Conservation (phyloP, 2,113 vertebrate genomes). For the Cyanistes caeruleus region DNA sequence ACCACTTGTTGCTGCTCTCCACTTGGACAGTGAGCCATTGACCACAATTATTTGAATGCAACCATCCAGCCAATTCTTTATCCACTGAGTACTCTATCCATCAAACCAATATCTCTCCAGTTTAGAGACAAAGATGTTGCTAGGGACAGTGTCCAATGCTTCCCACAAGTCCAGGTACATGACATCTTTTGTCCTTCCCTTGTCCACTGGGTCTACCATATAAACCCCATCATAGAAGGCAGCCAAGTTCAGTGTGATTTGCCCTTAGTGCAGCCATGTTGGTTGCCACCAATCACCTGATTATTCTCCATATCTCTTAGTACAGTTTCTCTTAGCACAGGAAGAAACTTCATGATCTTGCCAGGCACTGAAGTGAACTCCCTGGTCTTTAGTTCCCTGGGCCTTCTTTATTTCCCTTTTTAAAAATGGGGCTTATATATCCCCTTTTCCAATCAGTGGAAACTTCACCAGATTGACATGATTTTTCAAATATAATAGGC, state of each 20-base stretch:
- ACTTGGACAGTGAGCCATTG: not conserved
- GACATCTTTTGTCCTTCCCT: not conserved
- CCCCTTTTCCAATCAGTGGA: not conserved
- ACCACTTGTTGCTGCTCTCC: not conserved
- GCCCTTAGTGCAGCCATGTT: not conserved
- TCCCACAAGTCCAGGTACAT: not conserved
- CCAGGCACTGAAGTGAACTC: not conserved
- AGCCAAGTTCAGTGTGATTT: not conserved
- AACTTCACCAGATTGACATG: not conserved
- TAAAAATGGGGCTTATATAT: not conserved
- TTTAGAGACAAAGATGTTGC: not conserved
- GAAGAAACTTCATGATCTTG: not conserved
- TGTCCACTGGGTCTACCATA: fast-evolving
- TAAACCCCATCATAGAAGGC: fast-evolving
- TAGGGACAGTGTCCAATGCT: not conserved
- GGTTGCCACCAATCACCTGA: not conserved
- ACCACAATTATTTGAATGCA: not conserved
- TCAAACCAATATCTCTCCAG: not conserved
- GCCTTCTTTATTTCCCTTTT: not conserved
- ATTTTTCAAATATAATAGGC: not conserved
- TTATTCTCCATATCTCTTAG: not conserved
- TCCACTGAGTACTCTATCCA: not conserved
- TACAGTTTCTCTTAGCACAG: not conserved
- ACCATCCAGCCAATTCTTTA: not conserved
- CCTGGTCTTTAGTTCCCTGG: not conserved